A percentile compares a stretch with the other conserved stretches of the same genome.
Conservation (phyloP, 2,113 vertebrate genomes). For the Ascaphus truei region DNA sequence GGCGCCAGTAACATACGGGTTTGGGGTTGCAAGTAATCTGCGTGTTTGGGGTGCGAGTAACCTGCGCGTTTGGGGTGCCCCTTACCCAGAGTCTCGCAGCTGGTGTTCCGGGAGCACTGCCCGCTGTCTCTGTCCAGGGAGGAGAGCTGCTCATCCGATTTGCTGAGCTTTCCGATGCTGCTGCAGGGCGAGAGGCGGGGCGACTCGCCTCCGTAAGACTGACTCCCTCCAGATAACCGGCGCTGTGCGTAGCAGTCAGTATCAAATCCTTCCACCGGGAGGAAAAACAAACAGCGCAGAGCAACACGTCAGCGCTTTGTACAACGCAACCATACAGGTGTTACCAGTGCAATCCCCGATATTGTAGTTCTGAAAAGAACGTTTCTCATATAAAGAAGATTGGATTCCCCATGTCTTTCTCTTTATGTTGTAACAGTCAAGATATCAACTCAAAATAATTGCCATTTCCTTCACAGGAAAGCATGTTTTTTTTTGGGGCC, state of each 20-base stretch:
- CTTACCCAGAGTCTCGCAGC: constrained; percentile 96
- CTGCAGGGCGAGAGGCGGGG: constrained; percentile 90
- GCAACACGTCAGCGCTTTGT: too few relatives aligned
- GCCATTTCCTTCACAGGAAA: too few relatives aligned
- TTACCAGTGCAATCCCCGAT: too few relatives aligned
- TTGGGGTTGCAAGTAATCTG: too few relatives aligned
- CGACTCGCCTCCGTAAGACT: constrained; percentile 89
- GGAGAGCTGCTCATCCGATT: constrained; percentile 92
- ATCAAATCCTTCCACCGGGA: constrained; percentile 70
- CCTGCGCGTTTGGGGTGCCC: neutral
- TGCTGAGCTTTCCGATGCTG: constrained; percentile 96
- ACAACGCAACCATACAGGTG: too few relatives aligned
- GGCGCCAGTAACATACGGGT: too few relatives aligned
- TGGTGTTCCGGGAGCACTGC: constrained; percentile 96
- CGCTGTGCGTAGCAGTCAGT: constrained; percentile 85
- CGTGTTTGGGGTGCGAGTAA: too few relatives aligned
- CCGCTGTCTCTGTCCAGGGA: constrained; percentile 93
- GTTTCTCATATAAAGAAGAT: neutral
- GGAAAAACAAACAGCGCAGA: neutral
- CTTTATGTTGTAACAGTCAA: too few relatives aligned
- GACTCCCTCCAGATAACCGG: constrained; percentile 90
- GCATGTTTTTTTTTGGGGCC: too few relatives aligned
- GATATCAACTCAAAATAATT: too few relatives aligned
- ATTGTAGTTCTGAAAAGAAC: too few relatives aligned
- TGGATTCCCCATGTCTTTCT: neutral